Evolutionary conservation across 2,888 invertebrate genomes (phyloP), one percentile per base, ranked within the genome.

Genomic region (Melanostoma mellinum): DNA sequence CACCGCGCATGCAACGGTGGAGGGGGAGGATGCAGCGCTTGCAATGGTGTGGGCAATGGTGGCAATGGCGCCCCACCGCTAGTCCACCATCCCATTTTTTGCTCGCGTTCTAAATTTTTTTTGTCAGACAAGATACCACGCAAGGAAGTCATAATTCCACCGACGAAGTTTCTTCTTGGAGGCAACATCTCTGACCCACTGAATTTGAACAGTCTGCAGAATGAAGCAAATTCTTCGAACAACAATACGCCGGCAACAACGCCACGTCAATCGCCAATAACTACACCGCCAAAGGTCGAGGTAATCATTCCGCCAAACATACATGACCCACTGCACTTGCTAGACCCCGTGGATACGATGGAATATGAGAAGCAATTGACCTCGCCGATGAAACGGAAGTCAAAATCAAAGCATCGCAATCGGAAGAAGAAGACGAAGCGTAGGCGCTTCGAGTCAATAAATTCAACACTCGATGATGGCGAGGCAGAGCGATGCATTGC

Each of bases 131-230:
- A 96, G 88, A 93, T 95, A 74, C 93, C 95, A 63, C 94, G 95
- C 86, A 95, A 95, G 88, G 94, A 95, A 86, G 93, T 93, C 71
- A 94, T 96, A 86, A 96, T 97, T 87, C 95, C 97, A 65, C 98
- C 98, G 0, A 97, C 97, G 0, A 98, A 98, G 91, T 98, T 99
- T 91, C 86, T 90, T 8, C 93, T 98, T 2, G 99, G 98, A 53
- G 99, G 98, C 6, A 98, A 97, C 91, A 98, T 98, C 86, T 96
- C 96, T 86, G 99, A 99, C 92, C 99, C 98, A 0, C 92, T 99
- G 55, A 99, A 99, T 92, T 92, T 99, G 80, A 97, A 97, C 89
- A 97, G 98, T 89, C 93, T 99, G 87, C 97, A 95, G 91, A 95
- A 96, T 89, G 96, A 96, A 89, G 95, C 95, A 87, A 95, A 94